These are phyloP conservation scores for Myathropa florea DNA, from an alignment of 2,888 invertebrate species.

Conservation along the genomic window DNA sequence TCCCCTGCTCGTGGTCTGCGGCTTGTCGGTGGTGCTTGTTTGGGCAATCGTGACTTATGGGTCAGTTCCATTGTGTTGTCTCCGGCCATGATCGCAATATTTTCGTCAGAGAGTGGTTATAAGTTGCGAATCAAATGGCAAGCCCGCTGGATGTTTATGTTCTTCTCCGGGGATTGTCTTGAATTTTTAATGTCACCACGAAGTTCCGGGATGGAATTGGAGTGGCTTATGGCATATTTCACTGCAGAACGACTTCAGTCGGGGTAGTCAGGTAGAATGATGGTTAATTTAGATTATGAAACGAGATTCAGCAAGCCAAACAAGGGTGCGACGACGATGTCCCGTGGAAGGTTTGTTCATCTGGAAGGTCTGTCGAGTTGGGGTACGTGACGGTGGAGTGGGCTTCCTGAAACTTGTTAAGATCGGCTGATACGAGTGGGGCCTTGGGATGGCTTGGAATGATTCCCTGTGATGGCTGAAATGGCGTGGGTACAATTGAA, in stretches of 20 bases:
- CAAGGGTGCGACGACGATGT: neutral
- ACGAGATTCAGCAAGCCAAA: neutral
- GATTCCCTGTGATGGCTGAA: too few relatives aligned
- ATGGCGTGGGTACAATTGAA: too few relatives aligned
- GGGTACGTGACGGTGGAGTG: too few relatives aligned
- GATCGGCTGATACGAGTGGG: too few relatives aligned
- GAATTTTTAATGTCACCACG: constrained; percentile 35
- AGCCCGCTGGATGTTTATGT: neutral
- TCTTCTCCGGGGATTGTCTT: constrained; percentile 2
- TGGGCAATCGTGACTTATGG: constrained; percentile 69
- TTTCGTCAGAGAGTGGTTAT: constrained; percentile 38
- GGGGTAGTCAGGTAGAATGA: neutral
- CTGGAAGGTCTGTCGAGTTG: too few relatives aligned
- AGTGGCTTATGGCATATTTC: neutral
- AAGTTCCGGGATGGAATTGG: constrained; percentile 25
- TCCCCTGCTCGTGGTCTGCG: constrained; percentile 27
- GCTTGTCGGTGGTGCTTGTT: constrained; percentile 38
- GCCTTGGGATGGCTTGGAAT: too few relatives aligned
- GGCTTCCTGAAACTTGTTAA: too few relatives aligned
- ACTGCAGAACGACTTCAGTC: neutral
- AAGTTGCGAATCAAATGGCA: constrained; percentile 13
- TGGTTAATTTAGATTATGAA: neutral
- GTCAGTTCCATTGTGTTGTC: constrained; percentile 63
- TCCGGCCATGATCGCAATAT: constrained; percentile 56
- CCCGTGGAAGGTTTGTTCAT: too few relatives aligned